Evolutionary conservation across 92 coral and sea anemone genomes (phyloP).

Genomic region (Parazoanthus darwini): DNA sequence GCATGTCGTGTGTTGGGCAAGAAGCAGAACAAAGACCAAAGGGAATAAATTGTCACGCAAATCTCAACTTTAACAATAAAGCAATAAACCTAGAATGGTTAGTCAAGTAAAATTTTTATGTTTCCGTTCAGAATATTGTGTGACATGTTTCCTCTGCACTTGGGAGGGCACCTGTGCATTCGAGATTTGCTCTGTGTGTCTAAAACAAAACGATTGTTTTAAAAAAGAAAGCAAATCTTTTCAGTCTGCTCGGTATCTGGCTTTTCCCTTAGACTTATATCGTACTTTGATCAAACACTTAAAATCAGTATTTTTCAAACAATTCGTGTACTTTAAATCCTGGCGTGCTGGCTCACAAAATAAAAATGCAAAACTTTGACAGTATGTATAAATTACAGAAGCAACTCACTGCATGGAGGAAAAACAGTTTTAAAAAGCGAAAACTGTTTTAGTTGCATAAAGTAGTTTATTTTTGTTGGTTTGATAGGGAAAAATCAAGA

Average conservation of each 20-base stretch:
- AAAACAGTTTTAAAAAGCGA: too few relatives aligned
- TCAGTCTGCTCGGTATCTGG: conserved; percentile 9
- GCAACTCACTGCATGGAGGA: too few relatives aligned
- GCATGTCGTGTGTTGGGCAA: not conserved
- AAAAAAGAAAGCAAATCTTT: conserved; percentile 4
- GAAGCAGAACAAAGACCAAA: not conserved
- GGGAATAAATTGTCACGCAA: conserved; percentile 15
- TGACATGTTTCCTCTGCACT: conserved; percentile 16
- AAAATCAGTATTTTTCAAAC: not conserved
- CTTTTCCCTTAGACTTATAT: conserved; percentile 18
- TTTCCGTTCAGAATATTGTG: conserved; percentile 28
- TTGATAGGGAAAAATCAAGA: not conserved
- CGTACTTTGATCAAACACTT: conserved; percentile 8
- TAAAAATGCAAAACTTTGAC: not conserved
- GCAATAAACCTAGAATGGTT: not conserved
- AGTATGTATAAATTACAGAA: too few relatives aligned
- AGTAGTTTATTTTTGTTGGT: not conserved
- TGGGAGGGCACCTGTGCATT: conserved; percentile 22
- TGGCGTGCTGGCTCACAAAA: not conserved
- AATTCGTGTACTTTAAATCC: not conserved
- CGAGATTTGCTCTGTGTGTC: conserved; percentile 7
- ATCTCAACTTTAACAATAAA: conserved; percentile 26
- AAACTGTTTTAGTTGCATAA: too few relatives aligned
- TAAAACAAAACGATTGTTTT: conserved; percentile 24
- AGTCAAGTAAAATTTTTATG: not conserved